These are phyloP conservation scores for Halcyon badia DNA, from an alignment of 2,797 vertebrate species.

Conservation along the genomic window DNA sequence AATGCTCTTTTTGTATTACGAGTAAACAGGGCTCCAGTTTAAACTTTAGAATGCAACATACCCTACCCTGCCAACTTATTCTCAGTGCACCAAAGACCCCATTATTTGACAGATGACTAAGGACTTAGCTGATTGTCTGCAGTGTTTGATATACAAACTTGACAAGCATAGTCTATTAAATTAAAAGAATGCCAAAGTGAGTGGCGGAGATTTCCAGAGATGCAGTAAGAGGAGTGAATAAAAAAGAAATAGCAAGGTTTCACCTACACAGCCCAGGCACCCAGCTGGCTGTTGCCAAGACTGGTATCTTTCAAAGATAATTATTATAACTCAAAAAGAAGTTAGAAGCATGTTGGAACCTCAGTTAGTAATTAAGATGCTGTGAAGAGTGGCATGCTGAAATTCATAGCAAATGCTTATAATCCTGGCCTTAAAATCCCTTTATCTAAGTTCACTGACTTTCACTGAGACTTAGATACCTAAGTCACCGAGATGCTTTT, in stretches of 20 bases:
- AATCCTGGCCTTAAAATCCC: slow-evolving; percentile 34
- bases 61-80: slow-evolving; percentile 8
- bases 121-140: slow-evolving; percentile 32
- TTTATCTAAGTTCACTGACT: slow-evolving; percentile 20
- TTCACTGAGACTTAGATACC: not conserved
- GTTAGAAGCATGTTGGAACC: not conserved
- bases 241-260: not conserved
- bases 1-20: slow-evolving; percentile 34
- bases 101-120: slow-evolving; percentile 44
- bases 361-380: slow-evolving; percentile 14
- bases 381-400: not conserved
- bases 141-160: slow-evolving; percentile 26
- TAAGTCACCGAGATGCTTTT: not conserved
- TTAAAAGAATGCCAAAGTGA: not conserved
- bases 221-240: not conserved
- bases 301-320: not conserved
- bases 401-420: slow-evolving; percentile 8
- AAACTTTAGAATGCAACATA: not conserved
- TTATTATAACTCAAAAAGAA: not conserved
- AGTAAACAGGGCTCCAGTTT: slow-evolving; percentile 30
- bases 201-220: not conserved
- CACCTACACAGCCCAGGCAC: not conserved
- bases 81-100: not conserved
- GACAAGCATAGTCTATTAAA: slow-evolving; percentile 59
- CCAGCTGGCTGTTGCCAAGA: not conserved